Evolutionary conservation across 2,113 vertebrate genomes (phyloP).

Genomic region (human (Homo sapiens)): GRCh38 chr7:109167001-109167500

Average conservation of each 20-base stretch:
- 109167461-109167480: not conserved
- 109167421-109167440: not conserved
- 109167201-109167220: not conserved
- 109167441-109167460: not conserved
- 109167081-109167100: slow-evolving; percentile 11
- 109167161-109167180: not conserved
- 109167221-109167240: not conserved
- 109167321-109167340: not conserved
- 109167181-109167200: not conserved
- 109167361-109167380: not conserved
- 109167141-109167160: not conserved
- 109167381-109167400: not conserved
- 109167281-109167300: not conserved
- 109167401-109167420: not conserved
- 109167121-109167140: slow-evolving; percentile 28
- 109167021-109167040: slow-evolving; percentile 19
- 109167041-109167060: not conserved
- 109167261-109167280: not conserved
- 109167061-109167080: slow-evolving; percentile 22
- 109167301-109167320: not conserved
- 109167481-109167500: not conserved
- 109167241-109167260: not conserved
- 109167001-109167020: not conserved
- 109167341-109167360: not conserved
- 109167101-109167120: not conserved